Base-by-base conservation (phyloP, 2,888 invertebrate species). In the Teinopalpus imperialis region DNA sequence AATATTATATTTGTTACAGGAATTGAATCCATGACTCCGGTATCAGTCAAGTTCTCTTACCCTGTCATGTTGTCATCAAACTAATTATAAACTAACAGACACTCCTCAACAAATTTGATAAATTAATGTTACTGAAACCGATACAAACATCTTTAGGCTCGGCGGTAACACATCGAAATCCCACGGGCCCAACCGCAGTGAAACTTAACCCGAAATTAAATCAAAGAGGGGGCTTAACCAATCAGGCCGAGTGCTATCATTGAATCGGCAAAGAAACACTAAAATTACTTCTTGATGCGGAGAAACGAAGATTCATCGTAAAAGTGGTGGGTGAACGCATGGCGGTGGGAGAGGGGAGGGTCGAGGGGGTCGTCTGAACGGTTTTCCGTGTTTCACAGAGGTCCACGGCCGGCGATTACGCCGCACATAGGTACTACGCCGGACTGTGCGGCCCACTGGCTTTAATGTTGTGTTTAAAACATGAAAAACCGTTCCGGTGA, bases 261-360 rank as follows among this genome's bases (percentile, higher is more conserved):
- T 87, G 86, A 87, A 87, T 87, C 86, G 86, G 83, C 78, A 82
- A 87, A 86, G 83, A 82, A 87, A 88, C 87, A 87, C 86, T 86
- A 86, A 87, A 87, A 87, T 87, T 87, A 86, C 87, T 88, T 87
- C 87, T 86, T 87, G 87, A 86, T 87, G 83, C 85, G 83, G 81
- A 83, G 87, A 86, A 87, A 86, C 86, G 87, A 88, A 87, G 87
- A 88, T 87, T 87, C 87, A 87, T 87, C 87, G 87, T 88, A 87
- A 87, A 87, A 87, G 82, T 81, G 81, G 82, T 75, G 76, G 81
- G 78, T 61, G 65, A 59, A 52, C 52, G 66, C 59, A 60, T 57
- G 52, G 57, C 52, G 64, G 62, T 65, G 60, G 58, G 61, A 51
- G 58, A 58, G 57, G 53, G 55, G 50, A 30, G 54, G 63, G 54